phyloP scores from a whole-genome alignment of 2,888 invertebrate genomes.

The Chloromyia formosa region DNA sequence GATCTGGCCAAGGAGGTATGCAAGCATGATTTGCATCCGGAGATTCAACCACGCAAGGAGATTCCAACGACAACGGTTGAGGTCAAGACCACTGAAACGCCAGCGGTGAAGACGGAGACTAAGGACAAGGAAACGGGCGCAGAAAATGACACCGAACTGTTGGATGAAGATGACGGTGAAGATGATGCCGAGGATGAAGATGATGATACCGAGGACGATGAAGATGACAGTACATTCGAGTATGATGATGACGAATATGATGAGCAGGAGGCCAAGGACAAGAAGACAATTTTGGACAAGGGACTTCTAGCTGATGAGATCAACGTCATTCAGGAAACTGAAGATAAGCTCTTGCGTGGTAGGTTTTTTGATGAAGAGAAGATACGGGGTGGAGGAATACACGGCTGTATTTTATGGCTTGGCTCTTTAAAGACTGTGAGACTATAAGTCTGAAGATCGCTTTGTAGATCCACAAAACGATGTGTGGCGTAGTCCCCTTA shows the following conservation, averaged over 20 bases:
- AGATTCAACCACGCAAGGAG: conserved; percentile 49
- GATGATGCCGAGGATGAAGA: conserved; percentile 30
- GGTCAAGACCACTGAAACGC: background rate
- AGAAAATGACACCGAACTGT: conserved; percentile 60
- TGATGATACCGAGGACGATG: conserved; percentile 61
- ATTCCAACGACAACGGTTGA: conserved; percentile 32
- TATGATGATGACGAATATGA: conserved; percentile 53
- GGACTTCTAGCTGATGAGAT: conserved; percentile 59
- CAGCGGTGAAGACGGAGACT: conserved; percentile 50
- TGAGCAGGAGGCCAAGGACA: conserved; percentile 50
- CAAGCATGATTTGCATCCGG: conserved; percentile 54
- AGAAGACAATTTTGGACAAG: conserved; percentile 55
- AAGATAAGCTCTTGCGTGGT: conserved; percentile 59
- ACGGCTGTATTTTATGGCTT: background rate
- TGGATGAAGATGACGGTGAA: conserved; percentile 60
- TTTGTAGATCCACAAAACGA: no score
- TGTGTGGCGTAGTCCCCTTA: no score
- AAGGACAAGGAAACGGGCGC: conserved; percentile 56
- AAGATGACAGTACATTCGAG: conserved; percentile 58
- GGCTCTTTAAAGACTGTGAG: no score
- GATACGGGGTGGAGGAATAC: background rate
- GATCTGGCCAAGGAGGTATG: conserved; percentile 60
- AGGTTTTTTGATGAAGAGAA: conserved; percentile 15
- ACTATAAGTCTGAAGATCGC: no score
- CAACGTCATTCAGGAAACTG: conserved; percentile 58